Percentiles rank a stretch among this genome's conserved stretches.
phyloP scores from a whole-genome alignment of 1,140 invertebrate species.

The Coptotermes formosanus region DNA sequence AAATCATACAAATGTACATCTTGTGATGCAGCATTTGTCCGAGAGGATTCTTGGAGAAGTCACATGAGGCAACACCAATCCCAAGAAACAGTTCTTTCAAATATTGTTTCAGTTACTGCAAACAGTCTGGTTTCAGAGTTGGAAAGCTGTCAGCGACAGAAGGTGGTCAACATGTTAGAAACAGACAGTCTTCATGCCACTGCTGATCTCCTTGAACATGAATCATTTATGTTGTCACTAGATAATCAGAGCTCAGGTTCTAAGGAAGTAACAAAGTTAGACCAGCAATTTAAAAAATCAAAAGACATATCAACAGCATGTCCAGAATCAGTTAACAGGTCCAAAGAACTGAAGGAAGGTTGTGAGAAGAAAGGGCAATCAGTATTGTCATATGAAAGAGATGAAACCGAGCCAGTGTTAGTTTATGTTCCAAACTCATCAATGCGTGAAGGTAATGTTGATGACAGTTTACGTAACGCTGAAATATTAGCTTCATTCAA shows the following conservation, averaged over 20 bases:
- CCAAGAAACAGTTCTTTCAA: neutral
- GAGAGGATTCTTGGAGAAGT: conserved; percentile 45
- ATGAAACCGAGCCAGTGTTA: conserved; percentile 11
- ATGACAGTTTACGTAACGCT: conserved; percentile 24
- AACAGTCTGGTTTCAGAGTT: neutral
- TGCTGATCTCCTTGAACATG: neutral
- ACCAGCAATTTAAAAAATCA: neutral
- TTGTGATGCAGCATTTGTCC: conserved; percentile 45
- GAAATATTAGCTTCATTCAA: conserved; percentile 27
- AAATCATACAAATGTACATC: conserved; percentile 41
- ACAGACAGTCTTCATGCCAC: too few relatives aligned
- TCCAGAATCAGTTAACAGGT: neutral
- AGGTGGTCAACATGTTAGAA: neutral
- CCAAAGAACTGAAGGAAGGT: neutral
- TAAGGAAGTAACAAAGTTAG: neutral
- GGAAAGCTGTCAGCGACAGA: neutral
- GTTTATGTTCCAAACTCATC: conserved; percentile 26
- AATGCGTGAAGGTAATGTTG: neutral
- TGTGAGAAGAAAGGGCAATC: neutral
- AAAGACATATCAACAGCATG: neutral
- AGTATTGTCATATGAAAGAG: neutral
- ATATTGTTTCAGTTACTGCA: neutral
- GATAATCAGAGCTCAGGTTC: neutral
- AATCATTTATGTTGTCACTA: neutral
- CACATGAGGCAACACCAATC: conserved; percentile 43